Conservation (phyloP, 2,797 vertebrate genomes). For the Mastacembelus armatus region DNA sequence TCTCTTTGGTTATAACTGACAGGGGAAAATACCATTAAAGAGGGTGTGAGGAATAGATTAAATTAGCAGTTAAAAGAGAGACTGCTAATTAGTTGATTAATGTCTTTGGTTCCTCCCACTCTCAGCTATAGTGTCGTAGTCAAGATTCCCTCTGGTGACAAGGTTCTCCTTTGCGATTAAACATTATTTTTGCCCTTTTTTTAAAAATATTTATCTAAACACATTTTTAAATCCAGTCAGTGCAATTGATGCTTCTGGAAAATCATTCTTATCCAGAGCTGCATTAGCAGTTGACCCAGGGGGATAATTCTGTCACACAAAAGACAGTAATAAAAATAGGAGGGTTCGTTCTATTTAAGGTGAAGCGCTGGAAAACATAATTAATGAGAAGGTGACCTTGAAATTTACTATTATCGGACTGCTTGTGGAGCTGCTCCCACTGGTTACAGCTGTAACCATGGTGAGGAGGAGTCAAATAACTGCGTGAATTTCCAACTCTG, state of each 20-base stretch:
- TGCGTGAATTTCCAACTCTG: slow-evolving; percentile 43
- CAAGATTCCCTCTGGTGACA: slow-evolving; percentile 44
- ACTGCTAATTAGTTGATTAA: slow-evolving; percentile 86
- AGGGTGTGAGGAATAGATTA: slow-evolving; percentile 77
- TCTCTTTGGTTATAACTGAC: slow-evolving; percentile 76
- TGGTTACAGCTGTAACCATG: slow-evolving; percentile 71
- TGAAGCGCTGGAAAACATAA: slow-evolving; percentile 74
- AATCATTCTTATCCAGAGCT: slow-evolving; percentile 32
- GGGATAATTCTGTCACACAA: slow-evolving; percentile 68
- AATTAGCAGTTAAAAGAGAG: slow-evolving; percentile 86
- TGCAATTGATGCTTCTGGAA: not conserved
- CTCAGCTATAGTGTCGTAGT: slow-evolving; percentile 42
- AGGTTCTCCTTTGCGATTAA: slow-evolving; percentile 26
- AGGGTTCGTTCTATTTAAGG: slow-evolving; percentile 65
- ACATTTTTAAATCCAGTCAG: slow-evolving; percentile 12
- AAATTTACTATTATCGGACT: slow-evolving; percentile 55
- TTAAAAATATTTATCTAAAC: slow-evolving; percentile 17
- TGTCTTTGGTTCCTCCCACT: slow-evolving; percentile 67
- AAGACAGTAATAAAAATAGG: slow-evolving; percentile 66
- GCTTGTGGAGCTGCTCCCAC: slow-evolving; percentile 53
- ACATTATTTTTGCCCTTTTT: slow-evolving; percentile 47
- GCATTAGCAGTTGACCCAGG: slow-evolving; percentile 61
- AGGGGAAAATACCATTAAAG: slow-evolving; percentile 77
- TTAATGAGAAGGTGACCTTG: slow-evolving; percentile 82
- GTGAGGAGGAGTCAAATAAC: slow-evolving; percentile 65